phyloP scores from a whole-genome alignment of 2,113 vertebrate species.

The Sphaerodactylus townsendi region DNA sequence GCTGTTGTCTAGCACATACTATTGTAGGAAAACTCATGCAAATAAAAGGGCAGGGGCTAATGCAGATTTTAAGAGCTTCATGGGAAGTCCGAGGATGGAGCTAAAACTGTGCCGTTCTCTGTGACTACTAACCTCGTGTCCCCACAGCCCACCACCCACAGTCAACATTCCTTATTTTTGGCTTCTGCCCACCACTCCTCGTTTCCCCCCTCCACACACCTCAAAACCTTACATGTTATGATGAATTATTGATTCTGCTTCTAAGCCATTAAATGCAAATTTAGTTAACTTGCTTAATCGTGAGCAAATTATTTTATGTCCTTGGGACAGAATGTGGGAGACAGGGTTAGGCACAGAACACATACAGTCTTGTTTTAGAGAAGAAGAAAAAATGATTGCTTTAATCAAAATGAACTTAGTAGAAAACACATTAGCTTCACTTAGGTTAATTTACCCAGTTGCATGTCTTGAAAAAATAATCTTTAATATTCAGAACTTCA shows the following conservation, averaged over 20 bases:
- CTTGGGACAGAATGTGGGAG: neutral
- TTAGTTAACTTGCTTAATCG: neutral
- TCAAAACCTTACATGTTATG: too few species aligned
- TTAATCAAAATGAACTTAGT: neutral
- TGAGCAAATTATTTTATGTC: neutral
- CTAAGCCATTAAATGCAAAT: too few species aligned
- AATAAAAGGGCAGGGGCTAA: neutral
- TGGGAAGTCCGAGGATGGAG: too few species aligned
- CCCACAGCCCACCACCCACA: neutral
- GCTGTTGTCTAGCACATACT: neutral
- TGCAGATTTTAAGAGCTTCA: neutral
- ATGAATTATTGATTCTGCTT: too few species aligned
- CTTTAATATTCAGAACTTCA: neutral
- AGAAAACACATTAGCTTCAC: neutral
- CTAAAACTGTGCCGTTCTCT: too few species aligned
- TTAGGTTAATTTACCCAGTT: neutral
- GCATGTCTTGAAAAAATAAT: too few species aligned
- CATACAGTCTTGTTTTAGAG: neutral
- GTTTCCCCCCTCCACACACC: too few species aligned
- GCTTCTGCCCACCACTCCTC: too few species aligned
- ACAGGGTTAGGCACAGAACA: neutral
- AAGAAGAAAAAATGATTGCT: neutral
- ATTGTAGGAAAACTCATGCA: neutral
- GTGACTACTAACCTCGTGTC: neutral
- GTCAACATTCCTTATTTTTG: neutral